phyloP scores from a whole-genome alignment of 2,113 vertebrate species.

The Sorex araneus region DNA sequence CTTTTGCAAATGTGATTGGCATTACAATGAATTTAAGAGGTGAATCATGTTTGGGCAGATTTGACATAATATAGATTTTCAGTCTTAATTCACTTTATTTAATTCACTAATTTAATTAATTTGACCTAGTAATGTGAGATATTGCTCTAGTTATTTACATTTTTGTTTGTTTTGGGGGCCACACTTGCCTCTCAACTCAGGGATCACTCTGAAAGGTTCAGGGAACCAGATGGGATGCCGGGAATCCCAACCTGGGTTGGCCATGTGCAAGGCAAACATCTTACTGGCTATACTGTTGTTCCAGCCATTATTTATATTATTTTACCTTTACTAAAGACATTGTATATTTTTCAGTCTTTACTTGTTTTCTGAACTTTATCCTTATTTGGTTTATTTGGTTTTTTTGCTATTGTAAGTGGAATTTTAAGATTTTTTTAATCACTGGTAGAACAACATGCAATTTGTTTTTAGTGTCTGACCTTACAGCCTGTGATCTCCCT shows the following conservation, averaged over 20 bases:
- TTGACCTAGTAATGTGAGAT: background rate
- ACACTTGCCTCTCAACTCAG: too few relatives aligned
- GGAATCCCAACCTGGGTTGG: too few relatives aligned
- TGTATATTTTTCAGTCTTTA: conserved; percentile 5
- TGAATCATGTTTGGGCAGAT: background rate
- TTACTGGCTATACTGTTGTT: too few relatives aligned
- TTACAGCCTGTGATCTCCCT: background rate
- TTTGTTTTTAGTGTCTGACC: background rate
- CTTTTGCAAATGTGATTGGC: background rate
- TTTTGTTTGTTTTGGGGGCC: too few relatives aligned
- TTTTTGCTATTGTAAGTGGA: background rate
- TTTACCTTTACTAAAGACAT: background rate
- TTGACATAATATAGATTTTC: conserved; percentile 12
- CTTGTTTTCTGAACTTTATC: conserved; percentile 53
- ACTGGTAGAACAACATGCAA: background rate
- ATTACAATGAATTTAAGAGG: background rate
- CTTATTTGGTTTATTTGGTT: background rate
- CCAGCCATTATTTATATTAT: background rate
- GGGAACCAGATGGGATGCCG: too few relatives aligned
- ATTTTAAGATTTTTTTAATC: conserved; percentile 32
- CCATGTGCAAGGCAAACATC: too few relatives aligned
- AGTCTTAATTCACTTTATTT: background rate
- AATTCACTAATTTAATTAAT: too few relatives aligned
- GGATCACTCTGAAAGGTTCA: too few relatives aligned
- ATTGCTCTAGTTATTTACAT: conserved; percentile 39